Conservation (phyloP, 2,888 invertebrate species). For the Hanleya hanleyi region DNA sequence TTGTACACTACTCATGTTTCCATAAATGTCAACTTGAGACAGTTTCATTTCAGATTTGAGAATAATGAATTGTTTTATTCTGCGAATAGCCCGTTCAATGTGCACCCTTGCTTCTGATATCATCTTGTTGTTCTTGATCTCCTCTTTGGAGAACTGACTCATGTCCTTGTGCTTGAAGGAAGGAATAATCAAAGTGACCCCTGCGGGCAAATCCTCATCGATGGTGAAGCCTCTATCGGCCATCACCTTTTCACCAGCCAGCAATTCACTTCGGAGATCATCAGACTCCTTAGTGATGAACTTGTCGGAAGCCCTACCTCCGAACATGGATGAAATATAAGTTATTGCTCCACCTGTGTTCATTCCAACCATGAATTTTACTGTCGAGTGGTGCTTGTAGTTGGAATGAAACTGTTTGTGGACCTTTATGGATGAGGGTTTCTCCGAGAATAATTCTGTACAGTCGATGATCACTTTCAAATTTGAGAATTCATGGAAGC, state of each 20-base stretch:
- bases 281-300: background rate
- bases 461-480: background rate
- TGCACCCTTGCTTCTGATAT: background rate
- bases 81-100: background rate
- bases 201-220: background rate
- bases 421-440: background rate
- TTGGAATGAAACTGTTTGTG: background rate
- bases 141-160: background rate
- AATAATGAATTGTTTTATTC: background rate
- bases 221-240: too few species aligned
- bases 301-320: background rate
- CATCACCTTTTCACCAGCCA: background rate
- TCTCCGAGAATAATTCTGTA: background rate
- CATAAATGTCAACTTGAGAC: background rate
- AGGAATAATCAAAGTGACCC: background rate
- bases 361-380: background rate
- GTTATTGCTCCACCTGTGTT: background rate
- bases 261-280: background rate
- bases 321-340: background rate
- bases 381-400: background rate
- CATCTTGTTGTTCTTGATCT: background rate
- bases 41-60: background rate
- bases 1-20: too few species aligned
- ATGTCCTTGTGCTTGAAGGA: background rate
- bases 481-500: background rate